Evolutionary conservation across 2,888 invertebrate genomes (phyloP).

Genomic region (Noctuana brunneofusca): DNA sequence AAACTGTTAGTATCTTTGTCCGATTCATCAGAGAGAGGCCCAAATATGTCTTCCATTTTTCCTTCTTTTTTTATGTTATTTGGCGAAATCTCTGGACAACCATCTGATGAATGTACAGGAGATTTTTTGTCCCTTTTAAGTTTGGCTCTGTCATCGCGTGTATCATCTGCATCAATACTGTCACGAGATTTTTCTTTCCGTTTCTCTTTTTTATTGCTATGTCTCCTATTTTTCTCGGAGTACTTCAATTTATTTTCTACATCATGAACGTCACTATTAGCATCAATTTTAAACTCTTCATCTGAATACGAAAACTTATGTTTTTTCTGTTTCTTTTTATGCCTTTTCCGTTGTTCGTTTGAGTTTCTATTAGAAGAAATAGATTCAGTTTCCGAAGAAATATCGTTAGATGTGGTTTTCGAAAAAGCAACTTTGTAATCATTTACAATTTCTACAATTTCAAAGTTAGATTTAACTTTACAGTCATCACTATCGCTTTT

Average conservation of each 20-base stretch:
- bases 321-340: conserved; percentile 92
- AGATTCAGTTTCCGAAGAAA: conserved; percentile 77
- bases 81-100: conserved; percentile 51
- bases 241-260: conserved; percentile 67
- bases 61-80: conserved; percentile 85
- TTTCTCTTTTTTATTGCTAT: conserved; percentile 83
- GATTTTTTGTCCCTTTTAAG: conserved; percentile 82
- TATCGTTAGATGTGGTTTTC: conserved; percentile 65
- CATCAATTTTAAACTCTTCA: conserved; percentile 74
- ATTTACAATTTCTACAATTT: conserved; percentile 66
- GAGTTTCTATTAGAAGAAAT: conserved; percentile 64
- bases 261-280: conserved; percentile 51
- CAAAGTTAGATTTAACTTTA: conserved; percentile 63
- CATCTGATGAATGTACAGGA: conserved; percentile 54
- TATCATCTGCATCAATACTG: conserved; percentile 72
- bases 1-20: conserved; percentile 58
- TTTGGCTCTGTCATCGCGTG: conserved; percentile 81
- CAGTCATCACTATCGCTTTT: conserved; percentile 77
- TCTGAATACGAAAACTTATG: conserved; percentile 86
- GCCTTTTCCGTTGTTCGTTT: conserved; percentile 87
- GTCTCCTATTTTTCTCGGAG: conserved; percentile 78
- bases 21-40: conserved; percentile 90
- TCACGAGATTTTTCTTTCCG: conserved; percentile 83
- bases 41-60: conserved; percentile 95
- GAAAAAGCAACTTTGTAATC: conserved; percentile 60